Evolutionary conservation across 2,113 vertebrate genomes (phyloP), one percentile per base, ranked within the genome.

Genomic region (Lontra canadensis): DNA sequence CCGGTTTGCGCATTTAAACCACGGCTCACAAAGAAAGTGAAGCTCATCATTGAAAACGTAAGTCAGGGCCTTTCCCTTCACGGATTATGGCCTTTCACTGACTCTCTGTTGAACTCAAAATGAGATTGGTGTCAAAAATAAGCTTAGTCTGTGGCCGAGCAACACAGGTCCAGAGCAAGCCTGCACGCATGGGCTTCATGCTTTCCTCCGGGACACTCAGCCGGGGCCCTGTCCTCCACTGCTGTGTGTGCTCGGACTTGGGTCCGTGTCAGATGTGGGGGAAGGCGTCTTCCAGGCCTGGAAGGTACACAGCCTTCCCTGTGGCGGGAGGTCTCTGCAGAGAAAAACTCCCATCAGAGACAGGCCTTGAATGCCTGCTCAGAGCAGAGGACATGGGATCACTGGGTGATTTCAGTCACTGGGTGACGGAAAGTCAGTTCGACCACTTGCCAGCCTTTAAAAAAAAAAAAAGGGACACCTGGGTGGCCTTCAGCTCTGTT

Each of bases 141-240:
- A 79, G 49, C 18, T 6, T 3, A 26, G 7, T 61, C 23, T 13
- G 49, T 31, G 47, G 9, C 29, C 14, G 26, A 17, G 26, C 6
- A 39, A n/a, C 7, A 3, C 29, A 26, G 8, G 49, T 74, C 3
- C 9, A 20, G n/a, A 61, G 13, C 3, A 78, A 20, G 55, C n/a
- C 39, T 47, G 7, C 0, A 0, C 0, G 12, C 3, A 4, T 7
- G 1, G 0, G 3, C 11, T 65, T 36, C 55, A 15, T 8, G 9
- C 31, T 3, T 39, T 29, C 39, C 44, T 13, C 59, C 6, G 31
- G 25, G 0, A 9, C 39, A 3, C 29, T 11, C 10, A 42, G 11
- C 21, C 39, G n/a, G 7, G 25, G 20, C 11, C 14, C 17, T 0
- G 1, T 18, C 21, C 34, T 67, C 36, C 1, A 1, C 20, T 42